Evolutionary conservation across 2,797 vertebrate species (phyloP), one percentile per base, ranked within the genome.

Genomic region (Podarcis siculus): DNA sequence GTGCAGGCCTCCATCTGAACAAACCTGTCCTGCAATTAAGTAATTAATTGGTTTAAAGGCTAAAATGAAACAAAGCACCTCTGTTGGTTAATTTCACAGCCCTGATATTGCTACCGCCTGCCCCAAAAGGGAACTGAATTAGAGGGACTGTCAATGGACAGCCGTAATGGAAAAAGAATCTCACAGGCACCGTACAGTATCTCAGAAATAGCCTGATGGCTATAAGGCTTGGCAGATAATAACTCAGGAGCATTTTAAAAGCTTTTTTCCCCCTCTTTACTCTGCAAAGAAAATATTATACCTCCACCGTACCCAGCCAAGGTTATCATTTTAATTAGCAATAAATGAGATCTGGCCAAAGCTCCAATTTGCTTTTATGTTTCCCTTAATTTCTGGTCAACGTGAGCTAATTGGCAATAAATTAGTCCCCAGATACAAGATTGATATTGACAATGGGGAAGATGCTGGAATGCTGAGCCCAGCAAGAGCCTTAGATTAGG

Each of bases 401-500:
- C 78, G 89, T 89, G 80, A 91, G 49, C 64, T 69, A 93, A 93
- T 88, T 86, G 89, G 87, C 84, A 90, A 91, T 91, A 92, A 95
- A 95, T 94, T 92, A 92, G 87, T 82, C 75, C 78, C 88, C 85
- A 92, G 89, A 90, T 19, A 17, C 25, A 93, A 94, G 89, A 94
- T 90, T n/a, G 82, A 89, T 95, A 95, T 94, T 93, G 95, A 94
- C 90, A 87, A 86, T 37, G 82, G 45, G 66, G 64, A 88, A 83
- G 92, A 87, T 42, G 80, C 64, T 83, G 86, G 90, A 94, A 92
- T 85, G 92, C 95, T 95, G 94, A 94, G 42, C 88, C 79, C 85
- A 95, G 91, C 91, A 93, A 89, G 91, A 93, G 86, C 73, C 72
- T 58, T 75, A 89, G 92, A 91, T 93, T 89, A 83, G 85, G 45